Percentiles rank a stretch among this genome's conserved stretches.
These are phyloP conservation scores for Cinclus mexicanus DNA, from an alignment of 2,113 vertebrate species.

Conservation along the genomic window DNA sequence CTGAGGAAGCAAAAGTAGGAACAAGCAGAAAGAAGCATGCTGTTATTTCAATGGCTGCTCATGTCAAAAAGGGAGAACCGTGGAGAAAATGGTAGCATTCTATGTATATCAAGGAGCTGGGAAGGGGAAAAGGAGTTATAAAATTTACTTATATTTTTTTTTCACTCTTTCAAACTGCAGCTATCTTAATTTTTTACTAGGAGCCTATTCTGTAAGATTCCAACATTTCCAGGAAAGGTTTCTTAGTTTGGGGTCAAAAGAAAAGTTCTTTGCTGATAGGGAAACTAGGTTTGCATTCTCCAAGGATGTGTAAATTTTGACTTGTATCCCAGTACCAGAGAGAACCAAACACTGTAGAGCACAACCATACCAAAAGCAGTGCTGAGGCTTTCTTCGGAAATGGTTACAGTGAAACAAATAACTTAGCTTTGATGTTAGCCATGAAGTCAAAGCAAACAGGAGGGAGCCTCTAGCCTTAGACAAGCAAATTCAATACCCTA, in stretches of 20 bases:
- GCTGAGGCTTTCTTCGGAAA: not conserved
- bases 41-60: not conserved
- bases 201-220: not conserved
- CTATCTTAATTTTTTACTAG: not conserved
- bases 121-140: not conserved
- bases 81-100: not conserved
- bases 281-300: not conserved
- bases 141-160: not conserved
- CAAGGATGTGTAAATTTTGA: not conserved
- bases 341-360: not conserved
- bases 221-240: not conserved
- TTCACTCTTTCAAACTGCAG: not conserved
- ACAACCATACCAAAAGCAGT: not conserved
- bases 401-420: not conserved
- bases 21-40: not conserved
- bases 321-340: not conserved
- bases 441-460: not conserved
- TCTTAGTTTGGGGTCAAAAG: not conserved
- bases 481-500: not conserved
- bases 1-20: not conserved
- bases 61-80: not conserved
- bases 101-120: not conserved
- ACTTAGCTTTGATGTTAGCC: not conserved
- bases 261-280: not conserved
- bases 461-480: not conserved